These are phyloP conservation scores for Dipodomys merriami DNA, from an alignment of 2,113 vertebrate species.

Conservation along the genomic window DNA sequence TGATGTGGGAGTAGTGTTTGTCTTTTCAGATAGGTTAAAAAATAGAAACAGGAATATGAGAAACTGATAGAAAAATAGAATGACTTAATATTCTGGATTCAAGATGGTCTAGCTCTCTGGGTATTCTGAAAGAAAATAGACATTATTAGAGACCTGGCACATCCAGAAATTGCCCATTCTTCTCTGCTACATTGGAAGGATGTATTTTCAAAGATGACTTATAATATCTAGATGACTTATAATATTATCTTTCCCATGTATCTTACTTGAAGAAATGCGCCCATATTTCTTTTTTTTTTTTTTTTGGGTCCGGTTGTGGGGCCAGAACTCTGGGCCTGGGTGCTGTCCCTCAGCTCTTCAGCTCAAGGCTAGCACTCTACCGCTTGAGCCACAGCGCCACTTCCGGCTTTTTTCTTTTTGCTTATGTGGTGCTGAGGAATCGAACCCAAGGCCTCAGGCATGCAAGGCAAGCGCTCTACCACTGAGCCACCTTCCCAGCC, in stretches of 20 bases:
- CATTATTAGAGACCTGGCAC: background rate
- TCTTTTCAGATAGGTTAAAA: background rate
- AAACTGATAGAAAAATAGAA: background rate
- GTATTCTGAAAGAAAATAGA: slow-evolving; percentile 20
- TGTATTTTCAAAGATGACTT: background rate
- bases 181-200: background rate
- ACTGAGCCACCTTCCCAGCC: no score
- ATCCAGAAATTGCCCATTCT: background rate
- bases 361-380: no score
- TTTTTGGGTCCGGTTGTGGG: no score
- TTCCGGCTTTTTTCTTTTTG: no score
- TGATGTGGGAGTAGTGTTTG: background rate
- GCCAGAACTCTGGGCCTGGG: no score
- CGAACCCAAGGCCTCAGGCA: no score
- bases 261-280: slow-evolving; percentile 8
- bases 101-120: background rate
- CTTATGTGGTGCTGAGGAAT: no score
- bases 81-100: background rate
- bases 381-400: no score
- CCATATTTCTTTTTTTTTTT: no score
- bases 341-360: no score
- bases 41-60: background rate
- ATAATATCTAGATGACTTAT: slow-evolving; percentile 10
- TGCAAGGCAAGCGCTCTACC: no score
- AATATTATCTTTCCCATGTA: background rate